Evolutionary conservation across 2,113 vertebrate species (phyloP).

Genomic region (Condylura cristata): DNA sequence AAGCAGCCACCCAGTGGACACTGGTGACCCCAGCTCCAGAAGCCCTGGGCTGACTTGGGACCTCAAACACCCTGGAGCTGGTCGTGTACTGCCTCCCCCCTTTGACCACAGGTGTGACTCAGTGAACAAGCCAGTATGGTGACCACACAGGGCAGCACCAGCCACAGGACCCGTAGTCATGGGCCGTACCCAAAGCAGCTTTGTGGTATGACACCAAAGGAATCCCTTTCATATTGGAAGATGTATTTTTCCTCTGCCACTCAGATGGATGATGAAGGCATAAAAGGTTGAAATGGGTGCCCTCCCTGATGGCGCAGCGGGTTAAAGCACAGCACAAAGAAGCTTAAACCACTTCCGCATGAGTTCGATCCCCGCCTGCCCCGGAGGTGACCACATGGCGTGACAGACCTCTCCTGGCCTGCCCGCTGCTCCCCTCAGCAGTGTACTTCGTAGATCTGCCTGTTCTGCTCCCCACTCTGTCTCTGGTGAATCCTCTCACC

Average conservation of each 20-base stretch:
- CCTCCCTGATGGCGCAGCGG: no score
- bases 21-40: constrained; percentile 68
- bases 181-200: constrained; percentile 59
- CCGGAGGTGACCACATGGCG: no score
- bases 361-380: no score
- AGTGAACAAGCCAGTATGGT: constrained; percentile 75
- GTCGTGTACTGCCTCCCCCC: constrained; percentile 64
- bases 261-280: background rate
- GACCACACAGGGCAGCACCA: constrained; percentile 71
- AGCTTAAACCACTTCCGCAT: no score
- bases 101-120: constrained; percentile 78
- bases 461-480: no score
- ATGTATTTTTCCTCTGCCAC: constrained; percentile 62
- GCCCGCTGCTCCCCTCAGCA: no score
- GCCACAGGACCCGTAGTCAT: constrained; percentile 71
- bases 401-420: no score
- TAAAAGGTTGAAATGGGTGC: fast-evolving
- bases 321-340: no score
- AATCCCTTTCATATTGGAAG: constrained; percentile 47
- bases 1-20: constrained; percentile 67
- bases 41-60: constrained; percentile 43
- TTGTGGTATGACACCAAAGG: constrained; percentile 18
- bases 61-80: background rate
- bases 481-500: no score
- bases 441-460: no score